Conservation (phyloP, 1,140 invertebrate genomes). For the Habropoda laboriosa region DNA sequence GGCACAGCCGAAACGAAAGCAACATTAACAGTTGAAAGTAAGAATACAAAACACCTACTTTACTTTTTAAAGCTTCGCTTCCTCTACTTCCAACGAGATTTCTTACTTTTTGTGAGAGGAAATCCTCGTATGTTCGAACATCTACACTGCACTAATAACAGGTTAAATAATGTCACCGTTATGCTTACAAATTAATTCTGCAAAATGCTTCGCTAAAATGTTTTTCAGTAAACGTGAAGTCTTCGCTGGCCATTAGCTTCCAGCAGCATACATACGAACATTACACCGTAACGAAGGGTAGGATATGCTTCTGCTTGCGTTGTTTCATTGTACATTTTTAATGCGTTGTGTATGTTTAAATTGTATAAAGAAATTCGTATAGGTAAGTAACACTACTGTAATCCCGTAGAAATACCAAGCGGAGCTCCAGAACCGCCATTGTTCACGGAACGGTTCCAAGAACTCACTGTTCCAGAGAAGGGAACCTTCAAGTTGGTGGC, state of each 20-base stretch:
- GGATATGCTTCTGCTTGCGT: constrained; percentile 48
- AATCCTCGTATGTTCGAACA: no score
- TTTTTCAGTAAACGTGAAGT: constrained; percentile 62
- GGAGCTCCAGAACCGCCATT: constrained; percentile 90
- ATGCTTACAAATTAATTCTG: constrained; percentile 36
- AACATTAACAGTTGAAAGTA: constrained; percentile 91
- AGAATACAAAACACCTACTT: not conserved
- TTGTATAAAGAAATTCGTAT: no score
- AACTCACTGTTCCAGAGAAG: constrained; percentile 91
- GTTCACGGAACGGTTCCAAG: constrained; percentile 94
- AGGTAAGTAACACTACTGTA: no score
- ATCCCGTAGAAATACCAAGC: constrained; percentile 84
- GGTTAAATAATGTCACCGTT: not conserved
- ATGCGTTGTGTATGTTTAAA: no score
- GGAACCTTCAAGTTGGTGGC: constrained; percentile 90
- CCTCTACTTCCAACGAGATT: no score
- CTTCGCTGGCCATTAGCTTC: constrained; percentile 49
- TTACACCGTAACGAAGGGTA: constrained; percentile 49
- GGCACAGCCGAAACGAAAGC: constrained; percentile 89
- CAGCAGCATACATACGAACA: constrained; percentile 52
- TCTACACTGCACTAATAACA: no score
- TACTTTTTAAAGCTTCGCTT: no score
- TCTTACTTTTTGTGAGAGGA: no score
- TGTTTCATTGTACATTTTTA: not conserved
- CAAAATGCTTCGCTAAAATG: constrained; percentile 49